Evolutionary conservation across 1,140 invertebrate genomes (phyloP), one percentile per base, ranked within the genome.

Genomic region (Drosophila truncata): DNA sequence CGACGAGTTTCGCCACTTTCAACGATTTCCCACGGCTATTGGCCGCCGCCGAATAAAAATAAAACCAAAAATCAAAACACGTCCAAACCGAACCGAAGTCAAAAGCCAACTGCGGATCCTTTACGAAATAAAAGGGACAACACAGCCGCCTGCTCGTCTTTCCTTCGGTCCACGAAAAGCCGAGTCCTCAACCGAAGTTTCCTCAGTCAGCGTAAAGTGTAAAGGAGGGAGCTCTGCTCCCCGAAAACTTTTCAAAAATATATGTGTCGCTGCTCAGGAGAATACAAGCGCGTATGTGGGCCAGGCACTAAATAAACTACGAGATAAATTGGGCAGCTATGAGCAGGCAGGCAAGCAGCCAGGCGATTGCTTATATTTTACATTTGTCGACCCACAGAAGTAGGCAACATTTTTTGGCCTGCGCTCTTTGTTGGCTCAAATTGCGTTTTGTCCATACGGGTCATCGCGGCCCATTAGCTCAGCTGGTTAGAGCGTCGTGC

Each of bases 401-500:
- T 66, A 63, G 23, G 46, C 65, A 50, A 37, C 33, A 65, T 18
- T 33, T 9, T 11, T 20, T 41, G 33, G 11, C 13, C 14, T n/a
- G 1, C 6, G 27, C n/a, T 27, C 5, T 16, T 3, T 1, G n/a
- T 29, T 18, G 5, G 8, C 10, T 27, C 1, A 69, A 41, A 4
- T 67, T 10, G 11, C n/a, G 25, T 18, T 60, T 50, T 6, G 35
- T 3, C 13, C 23, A 23, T 11, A 2, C 8, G 0, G 8, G 9
- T 20, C 35, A 50, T 2, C 66, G 44, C 29, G 93, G 92, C 93
- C 93, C 93, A 93, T 93, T 93, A 93, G 93, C 93, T 93, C 93
- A 93, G 93, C 80, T 93, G 93, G 93, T 93, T 93, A 93, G 93
- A 93, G 93, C 93, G 93, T 93, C 93, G 93, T 93, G 93, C 93